A percentile compares a stretch with the other conserved stretches of the same genome.
These are phyloP conservation scores for Thymallus thymallus DNA, from an alignment of 2,113 vertebrate genomes.

Conservation along the genomic window DNA sequence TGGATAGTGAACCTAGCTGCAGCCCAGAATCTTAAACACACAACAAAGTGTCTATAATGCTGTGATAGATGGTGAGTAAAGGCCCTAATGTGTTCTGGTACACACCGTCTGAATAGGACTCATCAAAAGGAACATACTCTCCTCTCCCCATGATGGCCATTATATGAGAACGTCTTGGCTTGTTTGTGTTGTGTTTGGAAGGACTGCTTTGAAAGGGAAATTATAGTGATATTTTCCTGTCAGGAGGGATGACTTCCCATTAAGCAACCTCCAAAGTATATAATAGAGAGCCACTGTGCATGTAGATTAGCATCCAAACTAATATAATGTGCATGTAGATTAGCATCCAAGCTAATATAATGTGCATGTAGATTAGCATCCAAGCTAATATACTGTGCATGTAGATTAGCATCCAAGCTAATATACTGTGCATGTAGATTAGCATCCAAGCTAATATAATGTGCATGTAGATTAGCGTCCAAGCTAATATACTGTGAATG, in stretches of 20 bases:
- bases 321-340: too few relatives aligned
- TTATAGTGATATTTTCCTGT: slow-evolving; percentile 61
- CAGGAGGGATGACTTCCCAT: slow-evolving; percentile 60
- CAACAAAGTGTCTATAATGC: slow-evolving; percentile 50
- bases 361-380: slow-evolving; percentile 48
- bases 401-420: slow-evolving; percentile 41
- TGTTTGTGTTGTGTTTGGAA: slow-evolving; percentile 59
- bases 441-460: too few relatives aligned
- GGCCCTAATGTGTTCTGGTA: slow-evolving; percentile 49
- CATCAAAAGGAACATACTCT: slow-evolving; percentile 62
- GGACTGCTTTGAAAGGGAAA: slow-evolving; percentile 58
- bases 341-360: slow-evolving; percentile 34
- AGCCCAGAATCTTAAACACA: slow-evolving; percentile 38
- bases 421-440: too few relatives aligned
- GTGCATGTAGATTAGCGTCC: slow-evolving; percentile 44
- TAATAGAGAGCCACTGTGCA: slow-evolving; percentile 32
- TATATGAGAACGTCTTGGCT: slow-evolving; percentile 40
- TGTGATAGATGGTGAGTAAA: slow-evolving; percentile 60
- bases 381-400: too few relatives aligned
- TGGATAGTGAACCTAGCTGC: slow-evolving; percentile 44
- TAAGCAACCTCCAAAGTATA: slow-evolving; percentile 54
- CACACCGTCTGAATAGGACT: slow-evolving; percentile 59
- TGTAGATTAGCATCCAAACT: slow-evolving; percentile 40
- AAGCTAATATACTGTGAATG: too few relatives aligned
- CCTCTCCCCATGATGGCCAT: slow-evolving; percentile 43